A percentile compares a stretch with the other conserved stretches of the same genome.
phyloP scores from a whole-genome alignment of 2,113 vertebrate genomes.

The Myodes glareolus region DNA sequence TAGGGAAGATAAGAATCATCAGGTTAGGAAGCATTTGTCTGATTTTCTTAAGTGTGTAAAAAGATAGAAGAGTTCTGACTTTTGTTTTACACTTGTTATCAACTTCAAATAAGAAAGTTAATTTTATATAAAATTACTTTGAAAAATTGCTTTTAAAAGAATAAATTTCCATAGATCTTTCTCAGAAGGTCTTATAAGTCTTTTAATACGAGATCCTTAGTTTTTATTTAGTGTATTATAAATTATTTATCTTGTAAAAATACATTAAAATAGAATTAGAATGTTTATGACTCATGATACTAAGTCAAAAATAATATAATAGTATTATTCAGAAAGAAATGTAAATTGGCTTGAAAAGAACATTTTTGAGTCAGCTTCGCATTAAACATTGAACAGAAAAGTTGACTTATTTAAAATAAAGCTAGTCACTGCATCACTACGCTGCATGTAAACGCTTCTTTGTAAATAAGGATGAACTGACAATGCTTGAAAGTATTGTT shows the following conservation, averaged over 20 bases:
- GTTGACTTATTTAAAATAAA: conserved; percentile 78
- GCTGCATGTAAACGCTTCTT: conserved; percentile 64
- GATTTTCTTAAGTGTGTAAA: conserved; percentile 25
- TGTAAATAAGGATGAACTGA: conserved; percentile 79
- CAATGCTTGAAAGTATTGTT: conserved; percentile 76
- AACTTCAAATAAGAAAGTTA: conserved; percentile 59
- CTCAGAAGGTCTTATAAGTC: conserved; percentile 59
- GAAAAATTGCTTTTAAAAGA: conserved; percentile 70
- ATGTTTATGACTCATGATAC: conserved; percentile 42
- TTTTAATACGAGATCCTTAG: conserved; percentile 73
- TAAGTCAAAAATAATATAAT: conserved; percentile 71
- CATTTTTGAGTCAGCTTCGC: conserved; percentile 72
- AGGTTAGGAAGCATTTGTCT: not conserved
- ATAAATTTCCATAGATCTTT: conserved; percentile 61
- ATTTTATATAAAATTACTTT: conserved; percentile 69
- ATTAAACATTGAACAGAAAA: conserved; percentile 78
- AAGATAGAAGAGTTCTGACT: conserved; percentile 22
- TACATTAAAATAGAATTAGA: conserved; percentile 71
- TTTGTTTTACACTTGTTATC: conserved; percentile 68
- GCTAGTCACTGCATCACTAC: conserved; percentile 65
- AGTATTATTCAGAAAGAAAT: conserved; percentile 61
- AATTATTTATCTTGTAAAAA: conserved; percentile 76
- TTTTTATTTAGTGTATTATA: conserved; percentile 74
- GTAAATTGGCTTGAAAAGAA: conserved; percentile 71
- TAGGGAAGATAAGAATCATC: conserved; percentile 45